Conservation (phyloP, 2,113 vertebrate genomes). For the Ranitomeya imitator region DNA sequence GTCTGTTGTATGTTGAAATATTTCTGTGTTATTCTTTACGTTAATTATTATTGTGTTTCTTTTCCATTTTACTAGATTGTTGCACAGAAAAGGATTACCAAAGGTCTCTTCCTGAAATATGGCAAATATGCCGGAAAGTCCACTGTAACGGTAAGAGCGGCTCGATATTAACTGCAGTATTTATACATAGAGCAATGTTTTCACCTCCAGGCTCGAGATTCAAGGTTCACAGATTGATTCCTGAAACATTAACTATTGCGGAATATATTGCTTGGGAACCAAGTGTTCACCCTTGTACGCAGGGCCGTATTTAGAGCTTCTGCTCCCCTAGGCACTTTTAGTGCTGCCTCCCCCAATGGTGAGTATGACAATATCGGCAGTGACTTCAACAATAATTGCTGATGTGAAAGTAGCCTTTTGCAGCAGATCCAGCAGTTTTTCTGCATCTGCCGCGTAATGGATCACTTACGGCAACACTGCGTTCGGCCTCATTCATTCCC, state of each 20-base stretch:
- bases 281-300: not conserved
- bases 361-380: too few species aligned
- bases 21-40: not conserved
- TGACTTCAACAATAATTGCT: too few species aligned
- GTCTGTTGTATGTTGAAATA: not conserved
- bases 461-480: too few species aligned
- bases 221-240: not conserved
- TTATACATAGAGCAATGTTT: not conserved
- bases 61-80: constrained; percentile 79
- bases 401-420: too few species aligned
- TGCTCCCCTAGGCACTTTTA: too few species aligned
- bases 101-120: constrained; percentile 85
- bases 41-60: not conserved
- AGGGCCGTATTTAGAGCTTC: too few species aligned
- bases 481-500: too few species aligned
- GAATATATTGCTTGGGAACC: not conserved
- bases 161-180: not conserved
- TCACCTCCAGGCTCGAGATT: not conserved
- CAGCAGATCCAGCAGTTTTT: too few species aligned
- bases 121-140: constrained; percentile 93
- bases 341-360: too few species aligned
- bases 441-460: too few species aligned
- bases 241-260: not conserved
- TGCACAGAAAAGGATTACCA: constrained; percentile 91
- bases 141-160: constrained; percentile 84